Evolutionary conservation across 2,888 invertebrate genomes (phyloP).

Genomic region (Andrena dorsata): DNA sequence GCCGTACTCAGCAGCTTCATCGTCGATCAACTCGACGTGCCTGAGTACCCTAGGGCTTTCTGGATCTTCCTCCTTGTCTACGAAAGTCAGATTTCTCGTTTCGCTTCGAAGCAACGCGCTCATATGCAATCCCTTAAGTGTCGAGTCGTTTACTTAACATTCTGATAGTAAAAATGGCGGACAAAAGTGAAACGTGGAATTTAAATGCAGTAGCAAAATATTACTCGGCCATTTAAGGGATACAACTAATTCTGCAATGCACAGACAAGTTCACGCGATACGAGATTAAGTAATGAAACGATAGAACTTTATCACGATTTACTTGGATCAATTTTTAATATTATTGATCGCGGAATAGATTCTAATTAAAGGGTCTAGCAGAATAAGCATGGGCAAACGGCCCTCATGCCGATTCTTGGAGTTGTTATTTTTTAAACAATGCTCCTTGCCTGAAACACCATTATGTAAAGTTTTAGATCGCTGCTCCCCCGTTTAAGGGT

Average conservation of each 20-base stretch:
- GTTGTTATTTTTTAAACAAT: too few relatives aligned
- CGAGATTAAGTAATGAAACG: not conserved
- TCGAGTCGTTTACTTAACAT: not conserved
- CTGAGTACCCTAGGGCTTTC: slow-evolving; percentile 92
- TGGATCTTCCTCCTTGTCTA: slow-evolving; percentile 93
- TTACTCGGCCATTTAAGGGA: slow-evolving; percentile 3
- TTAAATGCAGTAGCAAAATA: not conserved
- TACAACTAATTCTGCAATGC: too few relatives aligned
- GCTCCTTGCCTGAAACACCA: too few relatives aligned
- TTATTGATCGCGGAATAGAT: not conserved
- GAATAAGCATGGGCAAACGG: too few relatives aligned
- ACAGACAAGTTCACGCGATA: not conserved
- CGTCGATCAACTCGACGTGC: slow-evolving; percentile 95
- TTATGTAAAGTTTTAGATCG: too few relatives aligned
- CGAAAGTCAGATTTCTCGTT: slow-evolving; percentile 25
- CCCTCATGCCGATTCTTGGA: too few relatives aligned
- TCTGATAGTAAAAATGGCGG: not conserved
- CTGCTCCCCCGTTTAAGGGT: too few relatives aligned
- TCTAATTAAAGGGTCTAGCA: too few relatives aligned
- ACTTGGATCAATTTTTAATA: too few relatives aligned
- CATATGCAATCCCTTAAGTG: not conserved
- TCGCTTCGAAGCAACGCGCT: slow-evolving; percentile 7
- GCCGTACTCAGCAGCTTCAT: slow-evolving; percentile 96
- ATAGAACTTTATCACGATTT: not conserved
- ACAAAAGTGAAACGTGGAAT: not conserved